Percentiles rank a stretch among this genome's conserved stretches.
These are phyloP conservation scores for Aphelocoma californica DNA, from an alignment of 2,797 vertebrate species.

Conservation along the genomic window DNA sequence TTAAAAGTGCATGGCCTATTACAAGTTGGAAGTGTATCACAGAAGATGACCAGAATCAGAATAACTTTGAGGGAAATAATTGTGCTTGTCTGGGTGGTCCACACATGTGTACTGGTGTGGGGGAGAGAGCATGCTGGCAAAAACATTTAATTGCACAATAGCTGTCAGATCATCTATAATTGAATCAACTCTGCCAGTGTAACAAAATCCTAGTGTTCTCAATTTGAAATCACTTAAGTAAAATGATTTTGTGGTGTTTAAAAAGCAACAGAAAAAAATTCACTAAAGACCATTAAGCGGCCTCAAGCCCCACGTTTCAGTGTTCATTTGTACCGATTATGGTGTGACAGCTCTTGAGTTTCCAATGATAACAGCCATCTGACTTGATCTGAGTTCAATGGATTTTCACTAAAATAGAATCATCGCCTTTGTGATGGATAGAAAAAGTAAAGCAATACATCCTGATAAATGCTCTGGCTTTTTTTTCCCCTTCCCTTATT, in stretches of 20 bases:
- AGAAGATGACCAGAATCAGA: background rate
- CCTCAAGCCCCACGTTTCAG: conserved; percentile 63
- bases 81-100: background rate
- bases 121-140: background rate
- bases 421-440: conserved; percentile 85
- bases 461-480: conserved; percentile 81
- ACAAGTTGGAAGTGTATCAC: background rate
- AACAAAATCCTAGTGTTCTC: background rate
- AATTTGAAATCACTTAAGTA: conserved; percentile 16
- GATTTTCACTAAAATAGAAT: conserved; percentile 87
- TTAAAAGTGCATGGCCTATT: background rate
- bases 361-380: conserved; percentile 86
- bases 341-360: conserved; percentile 81
- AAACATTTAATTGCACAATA: background rate
- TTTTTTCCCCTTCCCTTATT: conserved; percentile 69
- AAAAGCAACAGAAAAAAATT: conserved; percentile 59
- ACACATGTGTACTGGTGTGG: background rate
- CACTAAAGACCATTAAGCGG: conserved; percentile 63
- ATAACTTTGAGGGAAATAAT: background rate
- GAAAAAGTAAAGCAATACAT: conserved; percentile 87
- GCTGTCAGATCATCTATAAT: background rate
- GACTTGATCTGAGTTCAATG: conserved; percentile 86
- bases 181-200: background rate
- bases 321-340: conserved; percentile 83
- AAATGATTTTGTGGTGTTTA: conserved; percentile 74